These are phyloP conservation scores for Mactra quadrangularis DNA, from an alignment of 1,140 invertebrate genomes.

Conservation along the genomic window DNA sequence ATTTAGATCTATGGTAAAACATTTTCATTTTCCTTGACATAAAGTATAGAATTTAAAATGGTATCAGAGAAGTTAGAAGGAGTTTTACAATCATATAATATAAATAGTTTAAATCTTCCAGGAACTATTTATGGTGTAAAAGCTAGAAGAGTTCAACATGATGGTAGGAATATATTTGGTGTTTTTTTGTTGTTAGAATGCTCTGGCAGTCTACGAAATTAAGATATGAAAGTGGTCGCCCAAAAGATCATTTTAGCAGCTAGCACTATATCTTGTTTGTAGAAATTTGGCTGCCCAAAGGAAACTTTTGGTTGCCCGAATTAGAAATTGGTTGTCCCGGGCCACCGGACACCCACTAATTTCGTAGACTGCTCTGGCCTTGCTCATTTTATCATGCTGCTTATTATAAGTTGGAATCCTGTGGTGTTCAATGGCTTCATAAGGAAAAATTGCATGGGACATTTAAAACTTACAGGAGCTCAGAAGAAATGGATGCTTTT, in stretches of 20 bases:
- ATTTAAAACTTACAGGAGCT: background rate
- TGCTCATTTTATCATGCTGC: background rate
- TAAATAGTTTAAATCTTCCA: background rate
- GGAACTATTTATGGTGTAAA: slow-evolving; percentile 7
- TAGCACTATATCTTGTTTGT: too few relatives aligned
- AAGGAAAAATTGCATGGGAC: too few relatives aligned
- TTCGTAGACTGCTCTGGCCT: too few relatives aligned
- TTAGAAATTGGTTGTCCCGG: too few relatives aligned
- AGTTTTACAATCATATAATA: background rate
- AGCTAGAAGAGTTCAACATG: background rate
- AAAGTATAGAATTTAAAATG: background rate
- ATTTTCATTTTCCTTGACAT: too few relatives aligned
- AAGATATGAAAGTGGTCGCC: background rate
- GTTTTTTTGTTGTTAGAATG: too few relatives aligned
- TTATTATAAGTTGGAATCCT: background rate
- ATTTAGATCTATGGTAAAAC: too few relatives aligned
- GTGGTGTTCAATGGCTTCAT: background rate
- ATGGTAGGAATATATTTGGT: background rate
- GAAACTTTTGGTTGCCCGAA: too few relatives aligned
- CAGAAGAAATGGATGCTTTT: background rate
- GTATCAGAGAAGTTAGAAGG: slow-evolving; percentile 4
- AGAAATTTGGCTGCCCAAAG: too few relatives aligned
- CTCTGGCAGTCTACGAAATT: too few relatives aligned
- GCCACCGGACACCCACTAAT: too few relatives aligned
- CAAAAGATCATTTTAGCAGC: background rate